A percentile compares a stretch with the other conserved stretches of the same genome.
phyloP scores from a whole-genome alignment of 2,797 vertebrate species.

The Phyllotis vaccarum region DNA sequence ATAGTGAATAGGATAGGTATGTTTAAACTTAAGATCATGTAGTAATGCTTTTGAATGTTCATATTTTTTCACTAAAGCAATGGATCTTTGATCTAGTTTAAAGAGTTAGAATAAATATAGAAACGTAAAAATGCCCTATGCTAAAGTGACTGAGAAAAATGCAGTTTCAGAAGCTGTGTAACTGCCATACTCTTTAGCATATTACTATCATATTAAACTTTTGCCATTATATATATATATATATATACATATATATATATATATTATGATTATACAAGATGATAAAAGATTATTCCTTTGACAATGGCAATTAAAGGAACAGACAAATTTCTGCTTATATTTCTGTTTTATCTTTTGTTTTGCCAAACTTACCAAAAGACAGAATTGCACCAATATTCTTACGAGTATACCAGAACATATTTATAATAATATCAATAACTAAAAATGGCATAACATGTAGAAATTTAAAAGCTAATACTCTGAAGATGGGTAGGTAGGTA shows the following conservation, averaged over 20 bases:
- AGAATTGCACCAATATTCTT: conserved; percentile 61
- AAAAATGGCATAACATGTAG: conserved; percentile 17
- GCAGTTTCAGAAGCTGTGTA: not conserved
- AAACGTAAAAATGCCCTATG: not conserved
- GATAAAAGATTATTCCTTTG: not conserved
- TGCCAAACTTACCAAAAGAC: not conserved
- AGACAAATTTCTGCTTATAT: not conserved
- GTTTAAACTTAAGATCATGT: conserved; percentile 20
- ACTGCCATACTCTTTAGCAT: not conserved
- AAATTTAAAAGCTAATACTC: conserved; percentile 41
- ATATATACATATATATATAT: not conserved
- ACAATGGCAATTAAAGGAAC: not conserved
- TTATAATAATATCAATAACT: conserved; percentile 49
- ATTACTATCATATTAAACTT: not conserved
- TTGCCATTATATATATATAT: not conserved
- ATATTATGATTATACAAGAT: not conserved
- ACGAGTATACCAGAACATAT: not conserved
- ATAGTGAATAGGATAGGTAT: not conserved
- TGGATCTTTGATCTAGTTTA: not conserved
- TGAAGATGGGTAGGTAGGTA: conserved; percentile 27
- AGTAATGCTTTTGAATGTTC: not conserved
- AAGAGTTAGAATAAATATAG: not conserved
- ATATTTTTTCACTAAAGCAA: not conserved
- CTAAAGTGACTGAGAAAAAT: not conserved
- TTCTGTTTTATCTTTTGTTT: not conserved